phyloP scores from a whole-genome alignment of 2,797 vertebrate genomes.

The Hydrophis major region DNA sequence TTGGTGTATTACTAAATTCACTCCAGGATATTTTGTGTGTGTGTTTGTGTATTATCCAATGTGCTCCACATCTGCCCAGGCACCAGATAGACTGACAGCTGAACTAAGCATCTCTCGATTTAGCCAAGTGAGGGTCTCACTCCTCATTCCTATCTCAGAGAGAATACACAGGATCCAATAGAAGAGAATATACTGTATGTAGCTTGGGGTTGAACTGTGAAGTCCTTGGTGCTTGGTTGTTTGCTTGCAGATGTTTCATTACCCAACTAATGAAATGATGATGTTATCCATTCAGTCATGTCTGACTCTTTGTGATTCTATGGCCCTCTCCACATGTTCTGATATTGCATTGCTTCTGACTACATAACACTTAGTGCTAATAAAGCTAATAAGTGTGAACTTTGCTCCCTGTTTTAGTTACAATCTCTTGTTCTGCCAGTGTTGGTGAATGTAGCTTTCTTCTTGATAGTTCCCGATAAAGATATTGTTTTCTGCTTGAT shows the following conservation, averaged over 20 bases:
- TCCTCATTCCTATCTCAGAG: neutral
- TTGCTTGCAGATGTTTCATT: neutral
- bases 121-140: neutral
- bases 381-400: neutral
- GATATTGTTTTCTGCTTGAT: neutral
- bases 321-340: neutral
- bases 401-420: neutral
- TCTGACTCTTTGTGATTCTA: neutral
- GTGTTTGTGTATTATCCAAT: neutral
- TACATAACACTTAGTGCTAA: neutral
- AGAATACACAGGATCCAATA: neutral
- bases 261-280: neutral
- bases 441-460: neutral
- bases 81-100: neutral
- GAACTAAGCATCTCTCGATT: neutral
- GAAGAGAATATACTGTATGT: neutral
- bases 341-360: neutral
- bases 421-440: neutral
- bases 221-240: neutral
- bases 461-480: neutral
- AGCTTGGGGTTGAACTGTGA: neutral
- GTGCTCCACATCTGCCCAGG: neutral
- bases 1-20: neutral
- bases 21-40: neutral
- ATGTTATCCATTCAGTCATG: neutral